Base-by-base conservation (phyloP, 2,888 invertebrate species). In the Hecatera dysodea region DNA sequence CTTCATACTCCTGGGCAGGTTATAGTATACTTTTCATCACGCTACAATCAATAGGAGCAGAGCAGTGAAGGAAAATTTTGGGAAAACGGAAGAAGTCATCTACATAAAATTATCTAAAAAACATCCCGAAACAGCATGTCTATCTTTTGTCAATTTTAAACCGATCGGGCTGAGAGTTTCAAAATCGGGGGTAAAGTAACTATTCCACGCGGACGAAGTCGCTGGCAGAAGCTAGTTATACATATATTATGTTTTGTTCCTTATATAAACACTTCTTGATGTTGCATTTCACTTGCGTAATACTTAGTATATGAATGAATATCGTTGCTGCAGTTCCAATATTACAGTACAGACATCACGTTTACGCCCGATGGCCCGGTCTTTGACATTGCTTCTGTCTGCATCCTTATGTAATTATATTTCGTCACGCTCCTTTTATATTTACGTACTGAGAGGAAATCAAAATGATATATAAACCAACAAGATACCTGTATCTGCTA, bases 371-470 rank as follows among this genome's bases (percentile, higher is more conserved):
- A 52, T 36, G 33, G 52, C 61, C 17, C 50, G 24, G 27, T 42
- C 42, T 46, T 57, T 68, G 39, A 39, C 60, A 75, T 52, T 70
- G 50, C 63, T 70, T 67, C 60, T 53, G 44, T 67, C 64, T 59
- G 44, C 52, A 57, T 72, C 77, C 44, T 33, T 55, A 57, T 24
- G 48, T 71, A 52, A 75, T 75, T 75, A 76, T 76, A 61, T 61
- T 64, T 61, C 60, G 56, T 62, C 65, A 76, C 65, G 64, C 65
- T 76, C 42, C 71, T 65, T 71, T 70, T 64, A 29, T 39, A 64
- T 61, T 48, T 42, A 65, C 19, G 57, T 36, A 52, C 39, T 48
- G 56, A 68, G 68, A 76, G 56, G 77, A 57, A 76, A 76, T 70
- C 56, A 75, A 70, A 76, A 70, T 46, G 22, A 61, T 62, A 46